A percentile compares a stretch with the other conserved stretches of the same genome.
These are phyloP conservation scores for Steinernema khuongi DNA, from an alignment of 1,140 invertebrate species.

Conservation along the genomic window DNA sequence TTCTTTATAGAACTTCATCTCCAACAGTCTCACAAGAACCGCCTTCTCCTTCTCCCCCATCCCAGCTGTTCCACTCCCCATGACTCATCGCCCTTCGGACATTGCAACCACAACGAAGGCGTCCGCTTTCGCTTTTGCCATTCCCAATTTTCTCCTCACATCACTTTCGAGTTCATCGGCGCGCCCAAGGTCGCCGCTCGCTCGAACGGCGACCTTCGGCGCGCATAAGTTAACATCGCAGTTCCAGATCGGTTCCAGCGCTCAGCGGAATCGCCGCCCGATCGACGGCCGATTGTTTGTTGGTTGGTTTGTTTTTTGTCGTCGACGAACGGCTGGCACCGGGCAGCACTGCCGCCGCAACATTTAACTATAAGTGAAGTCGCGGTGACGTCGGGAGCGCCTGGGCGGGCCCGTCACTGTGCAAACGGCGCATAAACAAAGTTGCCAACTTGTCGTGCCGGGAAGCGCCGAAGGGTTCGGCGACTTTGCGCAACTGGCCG, in stretches of 20 bases:
- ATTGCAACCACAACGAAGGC: not conserved
- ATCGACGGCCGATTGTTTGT: not conserved
- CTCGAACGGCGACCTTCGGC: not conserved
- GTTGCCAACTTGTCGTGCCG: slow-evolving; percentile 12
- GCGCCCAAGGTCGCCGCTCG: slow-evolving; percentile 4
- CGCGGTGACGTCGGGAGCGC: not conserved
- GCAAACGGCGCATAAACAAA: slow-evolving; percentile 14
- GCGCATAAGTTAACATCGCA: slow-evolving; percentile 4
- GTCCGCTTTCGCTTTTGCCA: not conserved
- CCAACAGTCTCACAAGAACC: too few relatives aligned
- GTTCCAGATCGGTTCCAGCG: not conserved
- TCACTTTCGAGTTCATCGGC: slow-evolving; percentile 15
- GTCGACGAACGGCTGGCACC: slow-evolving; percentile 7
- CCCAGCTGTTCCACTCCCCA: not conserved
- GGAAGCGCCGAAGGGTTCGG: slow-evolving; percentile 8
- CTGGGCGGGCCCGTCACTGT: not conserved
- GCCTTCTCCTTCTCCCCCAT: too few relatives aligned
- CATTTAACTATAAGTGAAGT: slow-evolving; percentile 4
- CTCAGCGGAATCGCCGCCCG: not conserved
- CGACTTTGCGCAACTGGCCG: too few relatives aligned
- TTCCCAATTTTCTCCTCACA: slow-evolving; percentile 2
- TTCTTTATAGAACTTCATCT: too few relatives aligned
- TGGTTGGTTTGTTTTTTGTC: slow-evolving; percentile 9
- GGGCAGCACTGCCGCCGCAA: slow-evolving; percentile 3
- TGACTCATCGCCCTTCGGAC: not conserved